phyloP scores from a whole-genome alignment of 2,888 invertebrate species.

The Aporophyla nigra region DNA sequence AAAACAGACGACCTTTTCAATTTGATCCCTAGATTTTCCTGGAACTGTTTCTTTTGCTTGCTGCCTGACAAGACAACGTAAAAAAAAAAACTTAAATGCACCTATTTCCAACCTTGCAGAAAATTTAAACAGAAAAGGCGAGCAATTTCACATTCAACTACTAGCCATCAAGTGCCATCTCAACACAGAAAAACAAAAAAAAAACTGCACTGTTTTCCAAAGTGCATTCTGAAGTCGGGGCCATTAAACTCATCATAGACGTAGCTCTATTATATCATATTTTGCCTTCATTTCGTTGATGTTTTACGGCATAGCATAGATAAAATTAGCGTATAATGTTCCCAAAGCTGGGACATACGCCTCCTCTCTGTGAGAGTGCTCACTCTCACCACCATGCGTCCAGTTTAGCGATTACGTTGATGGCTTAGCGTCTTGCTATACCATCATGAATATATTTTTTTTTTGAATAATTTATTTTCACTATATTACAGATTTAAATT shows the following conservation, averaged over 20 bases:
- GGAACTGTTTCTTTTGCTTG: slow-evolving; percentile 1
- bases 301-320: neutral
- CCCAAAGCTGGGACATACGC: too few relatives aligned
- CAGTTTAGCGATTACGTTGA: too few relatives aligned
- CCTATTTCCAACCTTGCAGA: slow-evolving; percentile 40
- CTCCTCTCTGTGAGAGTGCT: too few relatives aligned
- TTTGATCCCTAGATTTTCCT: neutral
- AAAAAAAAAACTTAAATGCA: slow-evolving; percentile 1
- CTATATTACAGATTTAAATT: too few relatives aligned
- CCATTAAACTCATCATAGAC: neutral
- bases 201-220: slow-evolving; percentile 1
- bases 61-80: slow-evolving; percentile 1
- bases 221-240: slow-evolving; percentile 14
- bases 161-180: slow-evolving; percentile 21
- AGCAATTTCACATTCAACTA: slow-evolving; percentile 37
- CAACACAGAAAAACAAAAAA: slow-evolving; percentile 21
- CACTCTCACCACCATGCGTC: too few relatives aligned
- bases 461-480: too few relatives aligned
- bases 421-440: neutral
- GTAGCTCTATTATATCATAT: neutral
- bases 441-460: neutral
- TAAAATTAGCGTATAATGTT: too few relatives aligned
- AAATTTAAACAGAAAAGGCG: slow-evolving; percentile 40
- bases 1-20: neutral
- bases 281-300: neutral